phyloP scores from a whole-genome alignment of 2,113 vertebrate genomes.

The Cacatua alba region DNA sequence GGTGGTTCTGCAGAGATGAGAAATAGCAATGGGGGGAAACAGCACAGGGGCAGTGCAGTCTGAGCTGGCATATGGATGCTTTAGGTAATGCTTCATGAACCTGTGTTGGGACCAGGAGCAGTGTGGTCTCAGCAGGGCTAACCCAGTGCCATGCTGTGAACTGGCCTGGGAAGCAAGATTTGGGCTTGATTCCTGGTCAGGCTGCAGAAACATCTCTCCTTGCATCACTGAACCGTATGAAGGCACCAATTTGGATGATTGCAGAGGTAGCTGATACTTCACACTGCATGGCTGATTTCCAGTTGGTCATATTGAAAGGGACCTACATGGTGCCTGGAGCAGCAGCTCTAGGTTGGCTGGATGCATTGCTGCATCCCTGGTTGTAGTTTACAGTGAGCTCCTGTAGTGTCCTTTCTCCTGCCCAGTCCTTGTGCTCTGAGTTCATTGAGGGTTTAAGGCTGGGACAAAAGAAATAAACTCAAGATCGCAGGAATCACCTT shows the following conservation, averaged over 20 bases:
- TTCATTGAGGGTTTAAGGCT: not conserved
- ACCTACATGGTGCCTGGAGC: not conserved
- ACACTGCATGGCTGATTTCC: not conserved
- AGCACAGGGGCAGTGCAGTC: no score
- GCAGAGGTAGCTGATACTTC: not conserved
- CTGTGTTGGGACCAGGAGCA: not conserved
- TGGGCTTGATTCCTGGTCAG: not conserved
- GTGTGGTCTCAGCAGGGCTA: not conserved
- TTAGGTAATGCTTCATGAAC: not conserved
- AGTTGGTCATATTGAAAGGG: not conserved
- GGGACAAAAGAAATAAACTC: not conserved
- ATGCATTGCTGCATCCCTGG: not conserved
- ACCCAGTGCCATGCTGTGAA: not conserved
- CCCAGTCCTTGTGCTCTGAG: not conserved
- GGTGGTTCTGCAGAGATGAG: not conserved
- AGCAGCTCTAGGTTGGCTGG: not conserved
- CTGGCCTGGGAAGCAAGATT: not conserved
- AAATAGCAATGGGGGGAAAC: not conserved
- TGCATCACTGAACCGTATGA: not conserved
- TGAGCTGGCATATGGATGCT: not conserved
- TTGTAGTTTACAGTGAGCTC: not conserved
- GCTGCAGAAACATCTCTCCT: not conserved
- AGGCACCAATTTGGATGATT: not conserved
- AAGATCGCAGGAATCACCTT: not conserved
- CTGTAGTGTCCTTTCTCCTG: not conserved